Percentiles rank a stretch among this genome's conserved stretches.
phyloP scores from a whole-genome alignment of 2,888 invertebrate genomes.

The Lamellibrachia columna region DNA sequence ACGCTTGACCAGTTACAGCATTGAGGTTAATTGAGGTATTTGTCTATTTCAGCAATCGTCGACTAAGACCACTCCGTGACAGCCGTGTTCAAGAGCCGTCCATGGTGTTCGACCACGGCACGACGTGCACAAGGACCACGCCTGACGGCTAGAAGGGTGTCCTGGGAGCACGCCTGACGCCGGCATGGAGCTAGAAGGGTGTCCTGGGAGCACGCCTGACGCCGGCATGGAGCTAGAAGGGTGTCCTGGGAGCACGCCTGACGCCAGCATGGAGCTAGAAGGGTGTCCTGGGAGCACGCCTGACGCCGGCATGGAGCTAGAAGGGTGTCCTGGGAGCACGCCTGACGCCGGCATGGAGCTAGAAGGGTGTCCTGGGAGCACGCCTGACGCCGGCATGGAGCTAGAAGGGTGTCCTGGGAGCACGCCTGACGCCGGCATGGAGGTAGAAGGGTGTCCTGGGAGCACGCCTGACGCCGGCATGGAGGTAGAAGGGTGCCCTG shows the following conservation, averaged over 20 bases:
- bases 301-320: neutral
- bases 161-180: neutral
- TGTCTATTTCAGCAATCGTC: neutral
- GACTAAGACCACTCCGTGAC: neutral
- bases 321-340: too few species aligned
- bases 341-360: too few species aligned
- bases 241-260: neutral
- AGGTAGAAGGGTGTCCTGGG: too few species aligned
- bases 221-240: neutral
- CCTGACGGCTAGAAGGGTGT: neutral
- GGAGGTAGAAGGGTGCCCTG: too few species aligned
- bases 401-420: too few species aligned
- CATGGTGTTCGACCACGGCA: neutral
- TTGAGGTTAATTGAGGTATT: neutral
- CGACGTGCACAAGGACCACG: neutral
- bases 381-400: too few species aligned
- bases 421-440: too few species aligned
- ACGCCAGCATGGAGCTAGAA: neutral
- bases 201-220: neutral
- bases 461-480: too few species aligned
- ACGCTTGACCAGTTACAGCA: neutral
- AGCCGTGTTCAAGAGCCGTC: neutral
- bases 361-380: too few species aligned
- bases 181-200: neutral
- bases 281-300: neutral